Evolutionary conservation across 2,113 vertebrate genomes (phyloP), one percentile per base, ranked within the genome.

Genomic region (Sarotherodon lohbergeri): DNA sequence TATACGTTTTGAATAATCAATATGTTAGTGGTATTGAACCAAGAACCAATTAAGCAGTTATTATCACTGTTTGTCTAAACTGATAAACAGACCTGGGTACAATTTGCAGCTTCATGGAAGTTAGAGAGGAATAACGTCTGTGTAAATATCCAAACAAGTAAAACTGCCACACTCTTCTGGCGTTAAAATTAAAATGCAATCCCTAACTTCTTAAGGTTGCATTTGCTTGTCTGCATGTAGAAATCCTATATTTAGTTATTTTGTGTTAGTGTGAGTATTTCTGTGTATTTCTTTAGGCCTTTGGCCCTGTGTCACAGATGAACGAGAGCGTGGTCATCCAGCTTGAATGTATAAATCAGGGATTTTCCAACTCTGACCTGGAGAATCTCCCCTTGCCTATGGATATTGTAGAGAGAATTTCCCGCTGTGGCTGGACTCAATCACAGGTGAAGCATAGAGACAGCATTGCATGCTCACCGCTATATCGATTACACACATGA

Each of bases 291-390:
- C 6, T 90, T 57, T 86, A 96, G 96, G 85, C 9, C 4, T 96
- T 89, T 52, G 95, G 93, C 16, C 57, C 88, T 5, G 81, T 92
- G 50, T 22, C 82, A 2, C 14, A 68, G 32, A 88, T 96, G 85
- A 90, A 54, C 12, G 94, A 96, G 39, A 76, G 56, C 2, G 71
- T 22, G 5, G 71, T 96, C 14, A 6, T 80, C 16, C 84, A 93
- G 82, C 39, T 96, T 88, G 93, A 94, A 17, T 97, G 96, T 56
- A 82, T 97, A 13, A 81, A 29, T 82, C 95, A 82, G 84, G 87
- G 93, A 27, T 95, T 97, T 92, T 59, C 90, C 5, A 7, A 63
- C 13, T 5, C 86, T 14, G 89, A 96, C 9, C 91, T 97, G 57
- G 27, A 84, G 79, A 87, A 9, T 2, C 86, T 96, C 17, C 88